These are phyloP conservation scores for Henicopernis longicauda DNA, from an alignment of 2,113 vertebrate genomes.

Conservation along the genomic window DNA sequence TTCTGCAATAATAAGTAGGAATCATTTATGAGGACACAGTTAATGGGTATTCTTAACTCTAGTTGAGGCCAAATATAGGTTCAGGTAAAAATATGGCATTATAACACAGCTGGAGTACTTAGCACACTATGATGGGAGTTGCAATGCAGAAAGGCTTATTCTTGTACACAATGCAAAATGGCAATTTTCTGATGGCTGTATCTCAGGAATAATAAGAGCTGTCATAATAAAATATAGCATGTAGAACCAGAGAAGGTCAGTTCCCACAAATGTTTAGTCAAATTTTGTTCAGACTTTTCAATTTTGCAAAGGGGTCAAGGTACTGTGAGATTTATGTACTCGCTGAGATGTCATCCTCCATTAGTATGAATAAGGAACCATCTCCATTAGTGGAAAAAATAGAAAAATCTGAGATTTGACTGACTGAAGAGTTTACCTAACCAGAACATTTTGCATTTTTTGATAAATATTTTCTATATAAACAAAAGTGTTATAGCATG, in stretches of 20 bases:
- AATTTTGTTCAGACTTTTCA: neutral
- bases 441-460: neutral
- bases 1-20: neutral
- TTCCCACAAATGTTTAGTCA: neutral
- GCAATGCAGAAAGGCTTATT: neutral
- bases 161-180: neutral
- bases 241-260: neutral
- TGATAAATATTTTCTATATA: neutral
- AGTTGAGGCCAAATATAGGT: neutral
- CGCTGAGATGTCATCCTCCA: neutral
- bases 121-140: neutral
- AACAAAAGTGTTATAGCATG: neutral
- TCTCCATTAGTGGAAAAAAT: neutral
- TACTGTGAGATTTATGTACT: neutral
- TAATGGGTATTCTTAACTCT: slow-evolving; percentile 26
- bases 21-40: neutral
- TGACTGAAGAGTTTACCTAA: neutral
- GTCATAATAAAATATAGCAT: neutral
- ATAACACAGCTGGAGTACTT: neutral
- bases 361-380: neutral
- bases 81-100: neutral
- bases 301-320: neutral
- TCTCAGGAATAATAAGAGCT: slow-evolving; percentile 8
- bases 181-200: neutral
- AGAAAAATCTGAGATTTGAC: neutral